These are phyloP conservation scores for Apodemia duryi DNA, from an alignment of 2,888 invertebrate species.

Conservation along the genomic window DNA sequence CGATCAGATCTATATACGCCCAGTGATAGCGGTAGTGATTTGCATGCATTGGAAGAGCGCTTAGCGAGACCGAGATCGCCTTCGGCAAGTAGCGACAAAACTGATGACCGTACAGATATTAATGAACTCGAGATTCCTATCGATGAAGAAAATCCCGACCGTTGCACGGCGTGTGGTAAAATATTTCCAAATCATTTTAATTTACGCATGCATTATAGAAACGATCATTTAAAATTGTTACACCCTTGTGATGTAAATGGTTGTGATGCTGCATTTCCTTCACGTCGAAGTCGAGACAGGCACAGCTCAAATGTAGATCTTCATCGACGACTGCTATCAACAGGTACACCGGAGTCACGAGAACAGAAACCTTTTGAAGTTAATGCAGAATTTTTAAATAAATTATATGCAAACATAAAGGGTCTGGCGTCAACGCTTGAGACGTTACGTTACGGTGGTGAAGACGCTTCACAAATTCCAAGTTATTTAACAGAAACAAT, in stretches of 20 bases:
- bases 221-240: conserved; percentile 93
- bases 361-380: conserved; percentile 81
- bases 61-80: conserved; percentile 74
- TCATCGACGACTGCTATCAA: conserved; percentile 73
- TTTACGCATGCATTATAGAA: conserved; percentile 94
- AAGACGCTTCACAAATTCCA: conserved; percentile 63
- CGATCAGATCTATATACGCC: conserved; percentile 73
- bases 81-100: conserved; percentile 65
- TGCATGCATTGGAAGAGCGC: conserved; percentile 72
- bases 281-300: conserved; percentile 83
- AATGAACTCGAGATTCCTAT: conserved; percentile 87
- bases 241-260: conserved; percentile 94
- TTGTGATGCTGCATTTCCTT: conserved; percentile 94
- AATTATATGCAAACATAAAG: conserved; percentile 88
- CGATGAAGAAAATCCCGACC: conserved; percentile 91
- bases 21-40: conserved; percentile 71
- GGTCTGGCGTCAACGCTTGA: conserved; percentile 80
- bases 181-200: conserved; percentile 95
- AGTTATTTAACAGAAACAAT: conserved; percentile 72
- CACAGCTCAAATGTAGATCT: conserved; percentile 80
- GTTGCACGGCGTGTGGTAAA: conserved; percentile 92
- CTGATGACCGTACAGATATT: conserved; percentile 61
- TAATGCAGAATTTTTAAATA: conserved; percentile 89
- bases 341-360: conserved; percentile 69
- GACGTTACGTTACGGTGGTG: conserved; percentile 79